Conservation (phyloP, 1,140 invertebrate species). For the Vanessa atalanta region DNA sequence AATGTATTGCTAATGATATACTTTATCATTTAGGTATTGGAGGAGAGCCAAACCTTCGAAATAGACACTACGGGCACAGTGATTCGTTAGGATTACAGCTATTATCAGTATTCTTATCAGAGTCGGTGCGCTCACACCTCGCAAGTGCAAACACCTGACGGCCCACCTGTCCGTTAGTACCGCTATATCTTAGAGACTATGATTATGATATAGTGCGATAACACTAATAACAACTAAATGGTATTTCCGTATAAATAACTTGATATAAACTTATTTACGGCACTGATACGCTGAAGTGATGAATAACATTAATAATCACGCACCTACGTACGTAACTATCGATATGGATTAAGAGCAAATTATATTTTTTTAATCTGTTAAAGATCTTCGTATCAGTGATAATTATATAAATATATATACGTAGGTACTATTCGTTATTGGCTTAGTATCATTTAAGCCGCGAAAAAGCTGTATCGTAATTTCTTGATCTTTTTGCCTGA, state of each 20-base stretch:
- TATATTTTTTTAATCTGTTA: too few relatives aligned
- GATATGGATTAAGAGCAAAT: too few relatives aligned
- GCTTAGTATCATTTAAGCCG: too few relatives aligned
- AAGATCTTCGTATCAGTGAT: too few relatives aligned
- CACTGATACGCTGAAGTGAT: neutral
- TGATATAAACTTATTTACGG: neutral
- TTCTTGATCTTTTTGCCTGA: too few relatives aligned
- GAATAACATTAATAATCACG: neutral
- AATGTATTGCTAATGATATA: neutral
- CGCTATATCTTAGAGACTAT: conserved; percentile 53
- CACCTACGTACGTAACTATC: neutral
- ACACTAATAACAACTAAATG: conserved; percentile 21
- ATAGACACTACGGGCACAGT: neutral
- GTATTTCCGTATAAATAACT: conserved; percentile 23
- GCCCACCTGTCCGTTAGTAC: conserved; percentile 57
- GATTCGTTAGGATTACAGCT: conserved; percentile 39
- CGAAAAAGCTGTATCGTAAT: too few relatives aligned
- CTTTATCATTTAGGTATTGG: neutral
- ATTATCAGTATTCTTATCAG: conserved; percentile 70
- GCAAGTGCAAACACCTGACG: conserved; percentile 72
- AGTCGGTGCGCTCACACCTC: conserved; percentile 55
- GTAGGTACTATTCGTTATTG: too few relatives aligned
- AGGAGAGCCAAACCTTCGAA: neutral
- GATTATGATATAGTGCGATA: conserved; percentile 41
- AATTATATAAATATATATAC: too few relatives aligned